Base-by-base conservation (phyloP, 1,140 invertebrate species). In the Euwallacea fornicatus region DNA sequence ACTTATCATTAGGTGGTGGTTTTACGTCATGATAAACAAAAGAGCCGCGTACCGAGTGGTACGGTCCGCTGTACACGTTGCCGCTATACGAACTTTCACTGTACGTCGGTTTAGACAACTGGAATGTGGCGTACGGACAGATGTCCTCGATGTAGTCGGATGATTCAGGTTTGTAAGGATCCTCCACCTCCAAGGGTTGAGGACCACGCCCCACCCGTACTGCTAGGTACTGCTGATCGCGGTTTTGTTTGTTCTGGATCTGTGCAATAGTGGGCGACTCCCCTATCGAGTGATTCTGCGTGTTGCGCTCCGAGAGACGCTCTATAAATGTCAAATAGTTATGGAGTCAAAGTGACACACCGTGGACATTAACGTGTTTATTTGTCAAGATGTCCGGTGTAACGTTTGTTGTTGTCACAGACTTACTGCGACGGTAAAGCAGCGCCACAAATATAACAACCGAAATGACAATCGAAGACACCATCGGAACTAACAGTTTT, bases 51-150 rank as follows among this genome's bases (percentile, higher is more conserved):
- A 94, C 93, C 58, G 92, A 91, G 81, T 92, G 91, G 82, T 93
- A 93, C 69, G 91, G 91, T 2, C 91, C 91, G 80, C 90, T 91
- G 81, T 92, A 93, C 3, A 93, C 91, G 78, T 94, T 93, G 67
- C 93, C 93, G 78, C 91, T 94, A 84, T 94, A 94, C 54, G 92
- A 93, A 81, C 92, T 94, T 82, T 94, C 92, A 77, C 91, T 91
- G 81, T 93, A 92, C 7, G 92, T 88, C 66, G 91, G 91, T 78
- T 94, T 93, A 59, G 92, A 91, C 73, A 95, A 84, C 81, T 95
- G 93, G 82, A 95, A 95, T 42, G 93, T 95, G 50, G 93, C 93
- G 82, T 95, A 95, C 2, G 93, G 93, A 80, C 93, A 95, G 71
- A 94, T 93, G 81, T 95, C 93, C 84, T 95, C 93, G 73, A 93